Percentiles rank a stretch among this genome's conserved stretches.
These are phyloP conservation scores for Watsonalla binaria DNA, from an alignment of 2,888 invertebrate species.

Conservation along the genomic window DNA sequence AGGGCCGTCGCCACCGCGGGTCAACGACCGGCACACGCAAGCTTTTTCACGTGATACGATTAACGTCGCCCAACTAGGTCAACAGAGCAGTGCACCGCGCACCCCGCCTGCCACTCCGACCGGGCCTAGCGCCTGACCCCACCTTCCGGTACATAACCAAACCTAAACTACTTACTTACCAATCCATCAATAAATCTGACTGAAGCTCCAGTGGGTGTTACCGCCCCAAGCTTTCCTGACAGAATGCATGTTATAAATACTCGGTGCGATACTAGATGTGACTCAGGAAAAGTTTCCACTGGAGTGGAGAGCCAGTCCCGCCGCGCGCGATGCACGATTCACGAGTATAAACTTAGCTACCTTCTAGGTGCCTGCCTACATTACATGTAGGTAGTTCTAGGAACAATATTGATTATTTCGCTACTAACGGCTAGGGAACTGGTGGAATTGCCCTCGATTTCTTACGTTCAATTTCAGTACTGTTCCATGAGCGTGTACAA, in stretches of 20 bases:
- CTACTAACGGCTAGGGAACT: neutral
- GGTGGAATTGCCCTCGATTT: neutral
- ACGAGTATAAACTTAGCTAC: too few species aligned
- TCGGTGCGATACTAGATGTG: too few species aligned
- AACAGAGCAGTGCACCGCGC: conserved; percentile 47
- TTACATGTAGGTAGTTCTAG: neutral
- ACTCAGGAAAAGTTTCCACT: too few species aligned
- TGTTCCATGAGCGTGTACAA: neutral
- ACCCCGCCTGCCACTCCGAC: conserved; percentile 20
- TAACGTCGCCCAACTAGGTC: conserved; percentile 57
- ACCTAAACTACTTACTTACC: neutral
- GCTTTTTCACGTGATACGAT: conserved; percentile 66
- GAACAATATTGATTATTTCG: conserved; percentile 2
- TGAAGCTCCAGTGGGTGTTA: too few species aligned
- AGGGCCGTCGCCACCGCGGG: conserved; percentile 25
- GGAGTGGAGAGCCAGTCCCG: too few species aligned
- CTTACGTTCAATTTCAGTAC: neutral
- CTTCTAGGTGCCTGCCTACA: too few species aligned
- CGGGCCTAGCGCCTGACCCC: conserved; percentile 15
- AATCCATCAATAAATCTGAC: neutral
- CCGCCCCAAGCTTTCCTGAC: too few species aligned
- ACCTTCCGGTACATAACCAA: conserved; percentile 10
- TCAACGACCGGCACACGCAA: conserved; percentile 59
- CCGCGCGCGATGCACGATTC: too few species aligned
- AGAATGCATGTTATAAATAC: too few species aligned